A percentile compares a stretch with the other conserved stretches of the same genome.
These are phyloP conservation scores for Hylyphantes graminicola DNA, from an alignment of 1,140 invertebrate genomes.

Conservation along the genomic window DNA sequence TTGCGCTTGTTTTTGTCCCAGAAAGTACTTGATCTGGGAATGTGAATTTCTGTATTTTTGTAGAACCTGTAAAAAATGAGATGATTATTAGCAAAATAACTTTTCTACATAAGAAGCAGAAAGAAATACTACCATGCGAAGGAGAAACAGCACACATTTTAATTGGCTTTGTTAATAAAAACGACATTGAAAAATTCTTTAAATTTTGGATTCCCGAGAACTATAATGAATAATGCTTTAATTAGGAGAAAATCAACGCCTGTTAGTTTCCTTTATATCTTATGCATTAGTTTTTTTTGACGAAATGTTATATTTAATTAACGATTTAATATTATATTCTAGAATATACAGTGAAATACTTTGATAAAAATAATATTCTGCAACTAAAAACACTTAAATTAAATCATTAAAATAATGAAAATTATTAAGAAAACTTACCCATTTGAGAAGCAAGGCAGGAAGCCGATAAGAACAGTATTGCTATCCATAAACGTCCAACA, in stretches of 20 bases:
- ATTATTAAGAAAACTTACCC: background rate
- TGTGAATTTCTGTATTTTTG: constrained; percentile 38
- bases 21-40: constrained; percentile 41
- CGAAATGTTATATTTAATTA: background rate
- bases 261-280: no score
- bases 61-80: background rate
- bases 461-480: background rate
- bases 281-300: no score
- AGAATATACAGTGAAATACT: background rate
- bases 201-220: no score
- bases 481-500: background rate
- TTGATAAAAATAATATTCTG: background rate
- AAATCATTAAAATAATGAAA: background rate
- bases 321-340: background rate
- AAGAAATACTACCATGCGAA: no score
- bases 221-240: no score
- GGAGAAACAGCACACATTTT: no score
- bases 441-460: background rate
- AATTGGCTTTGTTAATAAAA: no score
- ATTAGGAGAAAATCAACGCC: no score
- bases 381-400: background rate
- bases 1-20: constrained; percentile 53
- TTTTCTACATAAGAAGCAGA: no score
- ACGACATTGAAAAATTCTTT: no score
- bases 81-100: background rate